Percentiles rank a stretch among this genome's conserved stretches.
Evolutionary conservation across 2,888 invertebrate species (phyloP).

Genomic region (Pocota personata): DNA sequence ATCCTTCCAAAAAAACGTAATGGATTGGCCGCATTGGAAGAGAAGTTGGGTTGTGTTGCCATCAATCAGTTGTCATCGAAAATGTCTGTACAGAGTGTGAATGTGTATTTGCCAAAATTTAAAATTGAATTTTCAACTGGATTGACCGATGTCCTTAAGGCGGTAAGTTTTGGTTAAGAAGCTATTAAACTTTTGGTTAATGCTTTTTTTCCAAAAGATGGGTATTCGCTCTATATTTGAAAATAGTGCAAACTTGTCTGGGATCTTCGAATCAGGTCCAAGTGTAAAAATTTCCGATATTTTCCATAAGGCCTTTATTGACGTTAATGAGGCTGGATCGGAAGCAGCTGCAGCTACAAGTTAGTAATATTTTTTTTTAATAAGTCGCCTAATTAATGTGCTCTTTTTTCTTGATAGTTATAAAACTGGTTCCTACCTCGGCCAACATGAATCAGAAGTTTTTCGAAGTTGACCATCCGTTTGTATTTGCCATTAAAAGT

Average conservation of each 20-base stretch:
- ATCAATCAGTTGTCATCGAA: conserved; percentile 83
- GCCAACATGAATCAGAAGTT: conserved; percentile 77
- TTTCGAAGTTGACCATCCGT: conserved; percentile 80
- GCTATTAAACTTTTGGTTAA: neutral
- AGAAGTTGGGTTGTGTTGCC: conserved; percentile 85
- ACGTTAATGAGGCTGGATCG: conserved; percentile 94
- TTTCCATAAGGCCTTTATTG: conserved; percentile 93
- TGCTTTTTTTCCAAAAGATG: conserved; percentile 83
- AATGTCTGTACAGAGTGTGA: conserved; percentile 84
- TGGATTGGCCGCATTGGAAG: conserved; percentile 86
- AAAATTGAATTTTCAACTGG: conserved; percentile 90
- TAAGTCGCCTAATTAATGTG: too few relatives aligned
- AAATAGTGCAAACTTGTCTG: conserved; percentile 85
- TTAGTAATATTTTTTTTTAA: conserved; percentile 72
- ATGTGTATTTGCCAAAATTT: conserved; percentile 89
- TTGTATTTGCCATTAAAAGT: conserved; percentile 78
- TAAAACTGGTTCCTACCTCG: conserved; percentile 78
- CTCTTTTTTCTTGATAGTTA: conserved; percentile 74
- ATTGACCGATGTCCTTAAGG: conserved; percentile 85
- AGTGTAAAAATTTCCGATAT: conserved; percentile 87
- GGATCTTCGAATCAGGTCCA: conserved; percentile 84
- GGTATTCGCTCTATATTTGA: conserved; percentile 88
- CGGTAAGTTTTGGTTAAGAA: conserved; percentile 83
- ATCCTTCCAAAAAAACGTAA: conserved; percentile 88
- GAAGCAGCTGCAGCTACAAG: conserved; percentile 93